Evolutionary conservation across 2,113 vertebrate species (phyloP), one percentile per base, ranked within the genome.

Genomic region (Pseudorhombus dupliciocellatus): DNA sequence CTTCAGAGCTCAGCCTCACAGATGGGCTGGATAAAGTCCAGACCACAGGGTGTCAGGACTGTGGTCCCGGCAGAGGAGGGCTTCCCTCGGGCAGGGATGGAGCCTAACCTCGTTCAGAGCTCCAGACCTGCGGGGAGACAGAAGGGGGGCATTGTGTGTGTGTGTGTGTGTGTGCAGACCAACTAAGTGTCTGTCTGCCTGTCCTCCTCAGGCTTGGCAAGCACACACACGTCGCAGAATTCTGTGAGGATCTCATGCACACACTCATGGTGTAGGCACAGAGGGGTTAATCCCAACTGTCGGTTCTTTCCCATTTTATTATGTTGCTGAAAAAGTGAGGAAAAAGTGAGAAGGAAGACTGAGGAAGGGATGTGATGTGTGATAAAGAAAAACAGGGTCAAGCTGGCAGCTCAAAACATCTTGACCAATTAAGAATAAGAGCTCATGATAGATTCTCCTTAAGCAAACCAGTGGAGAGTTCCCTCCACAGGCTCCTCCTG

Each of bases 11-110:
- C 67, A 84, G 50, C 9, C 51, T 57, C 67, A 62, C 82, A 86
- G 79, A 87, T 86, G 77, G 83, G 66, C 30, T 64, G 66, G 88
- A 90, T 89, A 85, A 80, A 80, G 63, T 84, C 84, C 85, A 85
- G 85, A 81, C 70, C 28, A 5, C 1, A 5, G 68, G 57, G 72
- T 72, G 81, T 84, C 73, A 46, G 69, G 79, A 70, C 48, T 65
- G 56, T 51, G 68, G 85, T 68, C 73, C 77, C 85, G 73, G 80
- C 63, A 52, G 68, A 80, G 81, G 76, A 77, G 69, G 69, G 56
- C 73, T 85, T 77, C 80, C 87, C 88, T 78, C 18, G 0, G 84
- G 87, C 84, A 58, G 55, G 42, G 70, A 80, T 76, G 78, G 73
- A 80, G 55, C 54, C 57, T 46, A 59, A 79, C 54, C 77, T 67